Percentiles rank a stretch among this genome's conserved stretches.
Evolutionary conservation across 2,113 vertebrate species (phyloP).

Genomic region (Nothocercus nigrocapillus): DNA sequence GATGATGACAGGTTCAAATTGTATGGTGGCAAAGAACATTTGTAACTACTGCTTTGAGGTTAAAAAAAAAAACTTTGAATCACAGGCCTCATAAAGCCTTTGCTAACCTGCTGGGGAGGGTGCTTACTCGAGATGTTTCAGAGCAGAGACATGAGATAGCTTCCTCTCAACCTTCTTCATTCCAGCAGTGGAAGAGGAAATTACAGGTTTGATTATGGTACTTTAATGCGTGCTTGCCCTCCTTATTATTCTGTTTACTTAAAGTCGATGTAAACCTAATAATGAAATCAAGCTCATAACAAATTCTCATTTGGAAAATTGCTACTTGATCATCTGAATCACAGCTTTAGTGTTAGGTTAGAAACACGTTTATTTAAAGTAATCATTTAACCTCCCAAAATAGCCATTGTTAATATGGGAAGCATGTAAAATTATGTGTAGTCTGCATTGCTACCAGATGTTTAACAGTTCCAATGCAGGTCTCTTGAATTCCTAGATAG

Average conservation of each 20-base stretch:
- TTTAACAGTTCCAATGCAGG: not conserved
- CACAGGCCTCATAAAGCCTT: not conserved
- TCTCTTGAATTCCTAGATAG: not conserved
- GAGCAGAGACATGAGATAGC: not conserved
- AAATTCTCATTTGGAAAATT: conserved; percentile 70
- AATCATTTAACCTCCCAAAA: conserved; percentile 39
- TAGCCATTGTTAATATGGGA: conserved; percentile 31
- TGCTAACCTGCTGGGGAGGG: not conserved
- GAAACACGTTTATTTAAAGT: conserved; percentile 40
- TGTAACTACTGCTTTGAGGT: not conserved
- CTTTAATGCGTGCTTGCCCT: conserved; percentile 55
- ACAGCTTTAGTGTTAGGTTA: conserved; percentile 26
- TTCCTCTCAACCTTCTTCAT: conserved; percentile 58
- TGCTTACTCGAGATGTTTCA: not conserved
- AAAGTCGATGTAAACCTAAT: conserved; percentile 38
- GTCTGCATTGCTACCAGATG: not conserved
- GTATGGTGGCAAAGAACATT: not conserved
- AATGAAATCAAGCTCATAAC: conserved; percentile 60
- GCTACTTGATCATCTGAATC: conserved; percentile 62
- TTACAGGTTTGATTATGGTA: conserved; percentile 45
- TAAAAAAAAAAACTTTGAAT: not conserved
- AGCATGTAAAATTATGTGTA: not conserved
- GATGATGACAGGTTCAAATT: not conserved
- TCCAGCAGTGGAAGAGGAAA: conserved; percentile 55
- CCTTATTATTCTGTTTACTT: conserved; percentile 72